Evolutionary conservation across 2,888 invertebrate species (phyloP).

Genomic region (Phoenoteleia sp.): DNA sequence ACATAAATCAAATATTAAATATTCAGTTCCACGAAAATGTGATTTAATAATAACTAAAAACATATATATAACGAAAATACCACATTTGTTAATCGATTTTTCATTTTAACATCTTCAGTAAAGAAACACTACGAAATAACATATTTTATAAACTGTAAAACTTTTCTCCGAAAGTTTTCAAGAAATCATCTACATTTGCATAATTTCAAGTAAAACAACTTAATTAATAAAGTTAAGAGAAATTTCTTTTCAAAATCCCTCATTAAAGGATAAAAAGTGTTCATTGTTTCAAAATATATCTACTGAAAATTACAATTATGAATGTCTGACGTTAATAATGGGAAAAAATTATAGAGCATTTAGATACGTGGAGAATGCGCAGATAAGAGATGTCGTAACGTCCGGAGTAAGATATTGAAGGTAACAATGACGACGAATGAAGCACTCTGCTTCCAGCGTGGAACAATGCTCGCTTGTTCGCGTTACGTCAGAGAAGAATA

Average conservation of each 20-base stretch:
- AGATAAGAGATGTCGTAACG: constrained; percentile 47
- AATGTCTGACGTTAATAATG: constrained; percentile 29
- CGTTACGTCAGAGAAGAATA: constrained; percentile 55
- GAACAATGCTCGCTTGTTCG: constrained; percentile 65
- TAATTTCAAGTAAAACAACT: constrained; percentile 9
- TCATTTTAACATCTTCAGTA: too few species aligned
- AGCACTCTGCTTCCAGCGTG: constrained; percentile 35
- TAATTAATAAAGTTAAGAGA: constrained; percentile 20
- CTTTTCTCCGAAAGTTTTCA: too few species aligned
- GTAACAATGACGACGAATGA: constrained; percentile 67
- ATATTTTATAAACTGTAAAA: too few species aligned
- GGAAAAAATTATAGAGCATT: constrained; percentile 49
- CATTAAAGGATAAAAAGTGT: background rate
- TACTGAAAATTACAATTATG: constrained; percentile 30
- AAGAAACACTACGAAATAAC: too few species aligned
- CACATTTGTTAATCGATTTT: too few species aligned
- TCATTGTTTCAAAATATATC: constrained; percentile 43
- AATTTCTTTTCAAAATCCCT: constrained; percentile 11
- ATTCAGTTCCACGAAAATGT: too few species aligned
- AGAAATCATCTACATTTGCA: too few species aligned
- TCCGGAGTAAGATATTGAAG: constrained; percentile 58
- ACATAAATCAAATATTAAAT: too few species aligned
- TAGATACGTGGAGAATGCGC: constrained; percentile 39
- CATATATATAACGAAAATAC: too few species aligned
- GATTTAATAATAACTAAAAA: too few species aligned